Conservation (phyloP, 2,888 invertebrate species). For the Dioctria rufipes region DNA sequence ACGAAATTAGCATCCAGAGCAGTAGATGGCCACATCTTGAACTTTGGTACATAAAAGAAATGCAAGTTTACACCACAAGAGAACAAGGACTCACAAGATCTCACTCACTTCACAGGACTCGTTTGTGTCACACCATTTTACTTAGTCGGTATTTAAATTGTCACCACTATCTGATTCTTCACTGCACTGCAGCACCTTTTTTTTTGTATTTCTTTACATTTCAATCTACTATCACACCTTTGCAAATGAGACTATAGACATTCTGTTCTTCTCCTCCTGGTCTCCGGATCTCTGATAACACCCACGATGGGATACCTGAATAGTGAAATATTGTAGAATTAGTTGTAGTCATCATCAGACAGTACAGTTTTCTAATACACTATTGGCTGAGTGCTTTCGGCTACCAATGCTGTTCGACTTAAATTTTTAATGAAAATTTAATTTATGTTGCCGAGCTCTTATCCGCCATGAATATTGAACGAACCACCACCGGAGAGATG, state of each 20-base stretch:
- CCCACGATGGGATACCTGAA: not conserved
- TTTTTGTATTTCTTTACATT: not conserved
- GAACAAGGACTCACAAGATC: not conserved
- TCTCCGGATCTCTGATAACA: not conserved
- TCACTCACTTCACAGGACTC: not conserved
- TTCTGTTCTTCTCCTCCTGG: not conserved
- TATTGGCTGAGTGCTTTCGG: not conserved
- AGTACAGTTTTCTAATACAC: not conserved
- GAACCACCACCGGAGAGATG: not conserved
- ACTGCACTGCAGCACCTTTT: not conserved
- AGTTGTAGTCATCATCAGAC: not conserved
- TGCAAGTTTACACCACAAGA: not conserved
- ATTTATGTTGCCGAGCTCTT: conserved; percentile 40
- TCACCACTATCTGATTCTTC: not conserved
- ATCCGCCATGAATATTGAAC: conserved; percentile 47
- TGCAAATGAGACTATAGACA: not conserved
- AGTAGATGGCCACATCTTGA: conserved; percentile 44
- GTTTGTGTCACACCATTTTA: conserved; percentile 21
- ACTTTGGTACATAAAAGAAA: conserved; percentile 46
- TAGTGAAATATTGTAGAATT: conserved; percentile 3
- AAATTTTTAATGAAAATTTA: conserved; percentile 48
- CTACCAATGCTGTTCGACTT: conserved; percentile 21
- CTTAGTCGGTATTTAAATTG: not conserved
- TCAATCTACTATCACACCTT: not conserved
- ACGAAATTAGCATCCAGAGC: conserved; percentile 41